Evolutionary conservation across 2,888 invertebrate species (phyloP).

Genomic region (Epistrophella euchroma): DNA sequence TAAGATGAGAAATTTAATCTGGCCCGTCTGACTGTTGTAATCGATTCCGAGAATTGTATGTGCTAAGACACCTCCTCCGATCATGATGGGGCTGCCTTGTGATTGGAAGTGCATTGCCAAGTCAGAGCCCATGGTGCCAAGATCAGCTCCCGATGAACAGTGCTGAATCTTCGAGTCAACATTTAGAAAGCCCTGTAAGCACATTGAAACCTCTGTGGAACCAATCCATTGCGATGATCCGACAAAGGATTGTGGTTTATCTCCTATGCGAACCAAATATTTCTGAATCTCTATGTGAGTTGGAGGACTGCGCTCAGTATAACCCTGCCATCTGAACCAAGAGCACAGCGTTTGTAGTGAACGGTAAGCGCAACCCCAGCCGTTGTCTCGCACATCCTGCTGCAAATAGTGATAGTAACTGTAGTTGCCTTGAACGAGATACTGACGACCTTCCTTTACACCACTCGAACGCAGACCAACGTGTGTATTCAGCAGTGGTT

Average conservation of each 20-base stretch:
- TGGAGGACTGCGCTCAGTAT: conserved; percentile 90
- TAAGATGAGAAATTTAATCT: conserved; percentile 95
- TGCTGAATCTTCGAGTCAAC: conserved; percentile 92
- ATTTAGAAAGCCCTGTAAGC: conserved; percentile 91
- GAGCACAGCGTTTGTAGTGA: conserved; percentile 98
- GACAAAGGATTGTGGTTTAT: conserved; percentile 94
- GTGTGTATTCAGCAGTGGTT: conserved; percentile 90
- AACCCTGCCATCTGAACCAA: conserved; percentile 97
- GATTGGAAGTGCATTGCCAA: conserved; percentile 95
- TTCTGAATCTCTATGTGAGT: conserved; percentile 95
- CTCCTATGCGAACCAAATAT: conserved; percentile 96
- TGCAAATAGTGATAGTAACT: conserved; percentile 99
- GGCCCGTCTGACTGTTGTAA: conserved; percentile 91
- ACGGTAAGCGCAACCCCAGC: conserved; percentile 99
- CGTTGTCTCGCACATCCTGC: conserved; percentile 95
- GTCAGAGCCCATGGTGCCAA: conserved; percentile 91
- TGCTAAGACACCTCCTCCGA: conserved; percentile 98
- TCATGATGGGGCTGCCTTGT: conserved; percentile 99
- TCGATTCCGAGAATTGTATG: conserved; percentile 99
- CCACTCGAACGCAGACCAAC: conserved; percentile 84
- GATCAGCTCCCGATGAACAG: conserved; percentile 93
- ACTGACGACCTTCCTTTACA: conserved; percentile 84
- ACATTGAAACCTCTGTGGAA: conserved; percentile 97
- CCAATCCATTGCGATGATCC: conserved; percentile 99
- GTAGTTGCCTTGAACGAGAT: conserved; percentile 92